Evolutionary conservation across 2,797 vertebrate species (phyloP), one percentile per base, ranked within the genome.

Genomic region (Coregonus sp.): DNA sequence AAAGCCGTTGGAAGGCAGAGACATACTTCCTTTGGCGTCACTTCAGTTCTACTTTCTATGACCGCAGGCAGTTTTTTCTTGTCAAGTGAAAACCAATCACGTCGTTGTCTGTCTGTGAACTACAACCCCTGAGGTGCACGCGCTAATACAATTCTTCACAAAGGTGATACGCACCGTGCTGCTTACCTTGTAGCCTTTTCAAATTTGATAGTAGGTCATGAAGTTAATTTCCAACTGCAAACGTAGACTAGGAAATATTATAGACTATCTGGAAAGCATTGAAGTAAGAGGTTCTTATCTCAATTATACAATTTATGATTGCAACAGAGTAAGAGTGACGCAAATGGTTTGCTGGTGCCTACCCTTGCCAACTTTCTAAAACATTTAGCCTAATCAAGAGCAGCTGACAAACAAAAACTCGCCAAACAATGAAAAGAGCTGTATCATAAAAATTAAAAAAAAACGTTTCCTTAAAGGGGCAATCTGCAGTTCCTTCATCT

Each of bases 61-160:
- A 86, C 81, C 67, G 1, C 20, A 59, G 86, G 81, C 76, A 67
- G 68, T 1, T 75, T 78, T 75, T 81, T 79, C 82, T 80, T 87
- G 77, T 85, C 72, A 79, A 75, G 56, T 70, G 66, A 63, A 69
- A 67, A 75, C 61, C 78, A 81, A 84, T 2, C 0, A 59, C 5
- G 54, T 18, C 0, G 1, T 59, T 5, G 63, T 74, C 5, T 33
- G 78, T 63, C 71, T 80, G 78, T 82, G 87, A 87, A 85, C 74
- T 78, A 50, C 67, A 59, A 65, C 16, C 14, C 67, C 16, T 16
- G 31, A 37, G 16, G 33, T 12, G 12, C 16, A 5, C 18, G 15
- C 54, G 35, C 2, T 4, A 40, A 11, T 70, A 40, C 15, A 12
- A 15, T 50, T 40, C 18, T n/a, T 61, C 15, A 61, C 68, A 61